Conservation (phyloP, 2,113 vertebrate species). For the Sceloporus tristichus region DNA sequence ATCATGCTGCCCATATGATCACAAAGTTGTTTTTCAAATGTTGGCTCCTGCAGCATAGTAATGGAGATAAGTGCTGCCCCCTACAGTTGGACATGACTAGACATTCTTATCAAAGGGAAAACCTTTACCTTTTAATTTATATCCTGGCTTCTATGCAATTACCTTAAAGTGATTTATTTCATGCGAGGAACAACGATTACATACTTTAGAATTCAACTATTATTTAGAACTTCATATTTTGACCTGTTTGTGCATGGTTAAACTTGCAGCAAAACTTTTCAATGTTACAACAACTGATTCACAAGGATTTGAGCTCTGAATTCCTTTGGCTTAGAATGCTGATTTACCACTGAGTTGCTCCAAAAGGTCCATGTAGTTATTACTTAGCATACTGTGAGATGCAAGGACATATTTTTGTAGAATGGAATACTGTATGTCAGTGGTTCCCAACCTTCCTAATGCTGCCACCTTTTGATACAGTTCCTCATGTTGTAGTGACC, state of each 20-base stretch:
- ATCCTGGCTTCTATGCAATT: background rate
- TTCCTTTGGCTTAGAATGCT: background rate
- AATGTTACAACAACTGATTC: background rate
- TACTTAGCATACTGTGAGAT: background rate
- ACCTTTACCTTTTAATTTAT: background rate
- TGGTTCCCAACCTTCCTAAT: too few relatives aligned
- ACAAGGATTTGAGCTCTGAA: background rate
- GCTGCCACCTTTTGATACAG: too few relatives aligned
- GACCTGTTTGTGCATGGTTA: background rate
- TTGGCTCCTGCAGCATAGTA: too few relatives aligned
- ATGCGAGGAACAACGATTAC: background rate
- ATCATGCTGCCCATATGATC: too few relatives aligned
- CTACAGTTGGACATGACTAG: too few relatives aligned
- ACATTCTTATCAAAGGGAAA: too few relatives aligned
- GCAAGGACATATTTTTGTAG: background rate
- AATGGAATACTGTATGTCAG: background rate
- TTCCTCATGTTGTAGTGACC: too few relatives aligned
- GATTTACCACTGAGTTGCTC: background rate
- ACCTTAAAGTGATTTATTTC: too few relatives aligned
- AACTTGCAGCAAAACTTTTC: background rate
- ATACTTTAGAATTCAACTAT: background rate
- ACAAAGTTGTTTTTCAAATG: too few relatives aligned
- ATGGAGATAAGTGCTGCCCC: too few relatives aligned
- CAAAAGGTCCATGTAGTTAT: background rate
- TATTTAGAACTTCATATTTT: background rate